Base-by-base conservation (phyloP, 2,888 invertebrate genomes). In the Drosophila mimica region DNA sequence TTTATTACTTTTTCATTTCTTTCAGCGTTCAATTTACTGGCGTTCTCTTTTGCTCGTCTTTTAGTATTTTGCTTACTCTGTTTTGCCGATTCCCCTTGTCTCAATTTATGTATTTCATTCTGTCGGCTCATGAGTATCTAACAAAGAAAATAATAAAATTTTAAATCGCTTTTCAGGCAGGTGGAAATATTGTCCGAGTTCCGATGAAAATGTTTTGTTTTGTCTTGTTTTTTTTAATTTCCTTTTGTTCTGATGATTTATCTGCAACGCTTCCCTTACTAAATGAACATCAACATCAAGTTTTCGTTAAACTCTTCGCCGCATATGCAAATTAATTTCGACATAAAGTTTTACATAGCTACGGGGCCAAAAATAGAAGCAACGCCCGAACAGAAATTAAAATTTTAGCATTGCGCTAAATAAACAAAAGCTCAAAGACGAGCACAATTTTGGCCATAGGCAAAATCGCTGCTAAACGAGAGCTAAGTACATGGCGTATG, bases 1-100 rank as follows among this genome's bases (percentile, higher is more conserved):
- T 76, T 79, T 77, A 75, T 77, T 70, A 75, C 78, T 62, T 82
- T 88, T 85, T 78, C 68, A 77, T 80, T 82, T 61, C 59, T 70
- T 75, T 72, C 52, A 30, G 46, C 51, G 38, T 68, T 60, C 72
- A 70, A 68, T 71, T 81, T 79, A 54, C 52, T 40, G 20, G 4
- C 38, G 11, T 38, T 36, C 36, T 11, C n/a, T 46, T 46, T n/a
- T 31, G 11, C 20, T 59, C 34, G 36, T 36, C 33, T 13, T 46
- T 17, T 66, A 48, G 15, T 25, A 46, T 25, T 46, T 15, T 25
- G 25, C 3, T 70, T 33, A 34, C 36, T 53, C 28, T 75, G 54
- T 60, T 43, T 31, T 58, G 17, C 40, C 36, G 4, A 5, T 61
- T 25, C 25, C 31, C 28, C 43, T 63, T 76, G 62, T 63, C 74